A percentile compares a stretch with the other conserved stretches of the same genome.
Evolutionary conservation across 2,113 vertebrate genomes (phyloP).

Genomic region (Lontra canadensis): DNA sequence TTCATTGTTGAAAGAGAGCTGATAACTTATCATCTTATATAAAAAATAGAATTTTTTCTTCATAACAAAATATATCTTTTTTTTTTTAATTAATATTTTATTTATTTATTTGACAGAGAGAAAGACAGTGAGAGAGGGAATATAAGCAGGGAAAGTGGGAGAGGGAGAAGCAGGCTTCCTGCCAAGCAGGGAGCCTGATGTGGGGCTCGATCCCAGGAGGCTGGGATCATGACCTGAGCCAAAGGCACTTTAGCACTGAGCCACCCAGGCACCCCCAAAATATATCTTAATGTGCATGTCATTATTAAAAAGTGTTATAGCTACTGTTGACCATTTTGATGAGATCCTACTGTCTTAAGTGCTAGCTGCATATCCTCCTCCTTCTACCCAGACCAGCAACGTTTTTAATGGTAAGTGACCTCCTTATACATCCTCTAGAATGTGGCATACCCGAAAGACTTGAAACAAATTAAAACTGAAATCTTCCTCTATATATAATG

Average conservation of each 20-base stretch:
- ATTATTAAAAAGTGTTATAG: conserved; percentile 29
- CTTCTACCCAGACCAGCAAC: neutral
- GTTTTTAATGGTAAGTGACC: neutral
- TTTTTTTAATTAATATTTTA: too few relatives aligned
- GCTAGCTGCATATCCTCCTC: neutral
- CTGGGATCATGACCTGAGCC: too few relatives aligned
- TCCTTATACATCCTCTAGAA: neutral
- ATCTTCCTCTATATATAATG: neutral
- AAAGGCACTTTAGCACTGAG: too few relatives aligned
- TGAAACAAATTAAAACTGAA: neutral
- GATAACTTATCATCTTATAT: neutral
- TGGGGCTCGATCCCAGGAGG: too few relatives aligned
- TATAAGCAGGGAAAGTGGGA: too few relatives aligned
- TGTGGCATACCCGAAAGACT: neutral
- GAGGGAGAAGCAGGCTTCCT: too few relatives aligned
- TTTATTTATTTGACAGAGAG: too few relatives aligned
- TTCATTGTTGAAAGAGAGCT: neutral
- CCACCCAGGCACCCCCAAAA: neutral
- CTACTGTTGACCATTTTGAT: neutral
- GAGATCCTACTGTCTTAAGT: neutral
- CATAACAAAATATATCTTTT: neutral
- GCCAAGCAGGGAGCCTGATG: too few relatives aligned
- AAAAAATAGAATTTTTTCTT: neutral
- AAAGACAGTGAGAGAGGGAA: too few relatives aligned
- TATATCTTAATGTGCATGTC: neutral